These are phyloP conservation scores for Glaucopsyche alexis DNA, from an alignment of 2,888 invertebrate species.

Conservation along the genomic window DNA sequence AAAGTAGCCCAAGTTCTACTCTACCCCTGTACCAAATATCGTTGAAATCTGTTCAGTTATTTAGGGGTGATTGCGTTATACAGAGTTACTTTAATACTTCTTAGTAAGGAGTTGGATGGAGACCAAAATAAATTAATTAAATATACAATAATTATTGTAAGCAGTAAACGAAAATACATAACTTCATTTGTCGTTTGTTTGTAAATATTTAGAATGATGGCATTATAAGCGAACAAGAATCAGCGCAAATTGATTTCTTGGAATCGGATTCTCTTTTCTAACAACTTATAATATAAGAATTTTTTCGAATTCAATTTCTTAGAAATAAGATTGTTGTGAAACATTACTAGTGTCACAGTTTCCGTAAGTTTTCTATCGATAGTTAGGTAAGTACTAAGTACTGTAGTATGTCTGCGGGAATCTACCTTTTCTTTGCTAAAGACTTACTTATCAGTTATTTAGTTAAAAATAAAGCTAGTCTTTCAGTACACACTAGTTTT, in stretches of 20 bases:
- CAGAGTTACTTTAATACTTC: too few species aligned
- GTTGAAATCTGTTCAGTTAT: too few species aligned
- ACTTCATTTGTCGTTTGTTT: not conserved
- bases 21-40: too few species aligned
- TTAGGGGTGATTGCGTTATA: too few species aligned
- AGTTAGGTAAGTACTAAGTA: not conserved
- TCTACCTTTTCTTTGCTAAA: too few species aligned
- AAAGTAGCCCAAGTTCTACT: too few species aligned
- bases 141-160: not conserved
- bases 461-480: not conserved
- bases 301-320: not conserved
- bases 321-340: not conserved
- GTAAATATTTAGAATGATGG: not conserved
- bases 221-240: slow-evolving; percentile 8
- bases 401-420: too few species aligned
- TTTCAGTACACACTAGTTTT: not conserved
- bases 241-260: slow-evolving; percentile 1
- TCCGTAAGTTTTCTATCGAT: not conserved
- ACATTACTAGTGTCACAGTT: not conserved
- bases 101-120: too few species aligned
- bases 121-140: not conserved
- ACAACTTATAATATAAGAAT: not conserved
- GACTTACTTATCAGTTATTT: not conserved
- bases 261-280: not conserved
- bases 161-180: not conserved